These are phyloP conservation scores for Galerucella nymphaeae DNA, from an alignment of 2,888 invertebrate genomes.

Conservation along the genomic window DNA sequence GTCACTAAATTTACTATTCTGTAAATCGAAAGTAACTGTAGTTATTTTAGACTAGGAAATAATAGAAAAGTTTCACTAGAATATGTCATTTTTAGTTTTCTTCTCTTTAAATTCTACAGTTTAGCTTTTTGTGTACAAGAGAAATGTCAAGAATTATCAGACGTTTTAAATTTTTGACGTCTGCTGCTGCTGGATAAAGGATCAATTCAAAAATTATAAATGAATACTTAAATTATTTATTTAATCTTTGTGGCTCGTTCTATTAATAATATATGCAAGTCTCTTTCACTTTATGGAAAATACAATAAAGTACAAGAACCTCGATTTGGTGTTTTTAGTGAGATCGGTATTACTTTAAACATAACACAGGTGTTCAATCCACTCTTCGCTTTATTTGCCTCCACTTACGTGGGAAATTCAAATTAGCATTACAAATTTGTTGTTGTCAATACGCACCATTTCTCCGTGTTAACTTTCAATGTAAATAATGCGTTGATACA, in stretches of 20 bases:
- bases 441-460: constrained; percentile 36
- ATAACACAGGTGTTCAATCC: constrained; percentile 47
- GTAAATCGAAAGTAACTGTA: constrained; percentile 47
- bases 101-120: too few species aligned
- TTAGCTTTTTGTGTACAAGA: too few species aligned
- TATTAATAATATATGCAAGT: constrained; percentile 43
- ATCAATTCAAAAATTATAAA: too few species aligned
- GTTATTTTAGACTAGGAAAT: constrained; percentile 21
- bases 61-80: background rate
- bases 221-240: background rate
- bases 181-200: too few species aligned
- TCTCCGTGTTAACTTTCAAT: constrained; percentile 22
- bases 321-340: constrained; percentile 46
- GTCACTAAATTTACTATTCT: constrained; percentile 53
- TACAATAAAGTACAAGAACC: constrained; percentile 46
- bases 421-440: constrained; percentile 48
- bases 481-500: constrained; percentile 21
- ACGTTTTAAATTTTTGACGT: too few species aligned
- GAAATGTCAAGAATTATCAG: too few species aligned
- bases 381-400: constrained; percentile 17
- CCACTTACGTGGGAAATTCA: constrained; percentile 42
- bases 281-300: constrained; percentile 43
- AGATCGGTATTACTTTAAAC: constrained; percentile 42
- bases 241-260: background rate
- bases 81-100: too few species aligned